Percentiles rank a stretch among this genome's conserved stretches.
These are phyloP conservation scores for Cantharis lateralis DNA, from an alignment of 2,888 invertebrate genomes.

Conservation along the genomic window DNA sequence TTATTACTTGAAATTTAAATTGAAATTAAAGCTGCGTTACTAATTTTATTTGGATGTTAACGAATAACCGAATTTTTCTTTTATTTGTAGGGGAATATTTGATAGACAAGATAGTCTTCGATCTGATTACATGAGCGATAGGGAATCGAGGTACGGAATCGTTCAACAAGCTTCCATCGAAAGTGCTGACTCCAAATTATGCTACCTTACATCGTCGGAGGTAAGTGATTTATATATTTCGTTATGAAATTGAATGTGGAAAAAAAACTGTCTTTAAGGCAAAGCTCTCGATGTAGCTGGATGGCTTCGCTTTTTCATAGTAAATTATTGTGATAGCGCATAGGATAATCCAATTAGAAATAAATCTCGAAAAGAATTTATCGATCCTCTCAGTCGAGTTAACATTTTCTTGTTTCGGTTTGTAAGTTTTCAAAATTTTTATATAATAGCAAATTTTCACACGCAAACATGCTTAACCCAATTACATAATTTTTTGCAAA, in stretches of 20 bases:
- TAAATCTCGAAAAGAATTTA: not conserved
- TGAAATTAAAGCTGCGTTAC: not conserved
- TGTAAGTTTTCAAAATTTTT: not conserved
- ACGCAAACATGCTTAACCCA: not conserved
- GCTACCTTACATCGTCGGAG: constrained; percentile 95
- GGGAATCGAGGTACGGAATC: constrained; percentile 85
- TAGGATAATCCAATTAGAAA: not conserved
- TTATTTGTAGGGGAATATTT: constrained; percentile 72
- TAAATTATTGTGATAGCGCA: not conserved
- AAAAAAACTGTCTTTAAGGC: not conserved
- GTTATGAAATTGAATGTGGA: not conserved
- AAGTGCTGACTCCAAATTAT: constrained; percentile 91
- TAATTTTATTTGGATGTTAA: not conserved
- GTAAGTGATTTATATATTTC: constrained; percentile 64
- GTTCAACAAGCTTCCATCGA: constrained; percentile 93
- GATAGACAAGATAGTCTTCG: constrained; percentile 89
- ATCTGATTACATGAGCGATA: constrained; percentile 88
- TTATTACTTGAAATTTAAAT: not conserved
- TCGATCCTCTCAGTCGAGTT: not conserved
- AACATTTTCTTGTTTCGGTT: not conserved
- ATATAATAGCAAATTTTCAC: not conserved
- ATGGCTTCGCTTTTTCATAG: not conserved
- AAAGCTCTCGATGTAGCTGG: not conserved
- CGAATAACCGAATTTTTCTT: not conserved
- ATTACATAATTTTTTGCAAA: not conserved